phyloP scores from a whole-genome alignment of 2,797 vertebrate species.

The Serranus cabrilla region DNA sequence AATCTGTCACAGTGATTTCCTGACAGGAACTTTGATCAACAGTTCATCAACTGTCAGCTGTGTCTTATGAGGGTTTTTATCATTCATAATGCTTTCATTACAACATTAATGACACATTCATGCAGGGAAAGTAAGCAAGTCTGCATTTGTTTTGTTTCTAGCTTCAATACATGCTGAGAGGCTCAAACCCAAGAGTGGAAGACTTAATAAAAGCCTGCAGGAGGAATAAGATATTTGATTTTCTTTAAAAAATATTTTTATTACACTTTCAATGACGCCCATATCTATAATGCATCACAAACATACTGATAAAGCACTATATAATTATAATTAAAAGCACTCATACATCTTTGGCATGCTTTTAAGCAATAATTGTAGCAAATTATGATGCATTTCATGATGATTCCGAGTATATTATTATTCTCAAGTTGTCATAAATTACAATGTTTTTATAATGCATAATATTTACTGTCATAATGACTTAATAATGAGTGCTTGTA shows the following conservation, averaged over 20 bases:
- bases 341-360: too few species aligned
- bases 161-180: not conserved
- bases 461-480: too few species aligned
- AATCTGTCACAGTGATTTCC: not conserved
- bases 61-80: not conserved
- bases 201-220: constrained; percentile 26
- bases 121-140: not conserved
- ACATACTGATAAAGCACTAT: too few species aligned
- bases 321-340: too few species aligned
- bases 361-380: too few species aligned
- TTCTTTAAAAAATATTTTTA: not conserved
- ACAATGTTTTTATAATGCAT: too few species aligned
- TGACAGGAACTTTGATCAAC: constrained; percentile 19
- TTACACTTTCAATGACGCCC: too few species aligned
- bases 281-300: too few species aligned
- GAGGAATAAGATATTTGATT: not conserved
- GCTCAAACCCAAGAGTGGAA: not conserved
- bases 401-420: too few species aligned
- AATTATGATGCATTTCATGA: too few species aligned
- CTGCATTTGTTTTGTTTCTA: not conserved
- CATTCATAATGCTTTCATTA: not conserved
- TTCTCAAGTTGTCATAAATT: too few species aligned
- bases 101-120: constrained; percentile 9
- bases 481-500: too few species aligned
- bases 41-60: constrained; percentile 14